Percentiles rank a stretch among this genome's conserved stretches.
Evolutionary conservation across 2,113 vertebrate species (phyloP).

Genomic region (Ceyx melanurus): DNA sequence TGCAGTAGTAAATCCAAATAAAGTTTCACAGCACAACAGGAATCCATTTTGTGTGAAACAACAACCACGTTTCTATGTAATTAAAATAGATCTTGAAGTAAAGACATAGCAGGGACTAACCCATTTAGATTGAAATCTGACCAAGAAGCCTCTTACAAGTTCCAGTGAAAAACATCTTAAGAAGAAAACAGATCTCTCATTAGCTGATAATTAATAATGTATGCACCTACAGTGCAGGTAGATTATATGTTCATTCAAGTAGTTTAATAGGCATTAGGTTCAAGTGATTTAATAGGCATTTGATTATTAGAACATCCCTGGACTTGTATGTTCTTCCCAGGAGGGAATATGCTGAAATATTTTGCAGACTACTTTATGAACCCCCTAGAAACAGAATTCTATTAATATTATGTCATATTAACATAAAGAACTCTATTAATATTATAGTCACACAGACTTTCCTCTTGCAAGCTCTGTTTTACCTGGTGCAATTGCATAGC

Average conservation of each 20-base stretch:
- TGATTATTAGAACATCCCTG: not conserved
- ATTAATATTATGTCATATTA: not conserved
- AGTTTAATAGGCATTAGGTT: too few relatives aligned
- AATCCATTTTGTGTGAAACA: not conserved
- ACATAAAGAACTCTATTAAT: not conserved
- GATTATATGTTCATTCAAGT: not conserved
- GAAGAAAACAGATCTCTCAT: not conserved
- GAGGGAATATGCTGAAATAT: not conserved
- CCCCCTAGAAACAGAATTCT: not conserved
- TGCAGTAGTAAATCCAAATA: not conserved
- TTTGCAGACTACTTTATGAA: not conserved
- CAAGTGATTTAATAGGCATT: not conserved
- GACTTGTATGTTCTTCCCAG: not conserved
- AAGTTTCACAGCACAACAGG: not conserved
- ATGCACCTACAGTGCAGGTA: not conserved
- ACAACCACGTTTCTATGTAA: not conserved
- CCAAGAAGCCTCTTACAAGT: not conserved
- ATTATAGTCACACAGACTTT: not conserved
- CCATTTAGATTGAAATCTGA: not conserved
- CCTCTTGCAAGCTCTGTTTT: constrained; percentile 6
- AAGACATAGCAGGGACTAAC: not conserved
- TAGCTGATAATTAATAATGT: not conserved
- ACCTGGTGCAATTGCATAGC: constrained; percentile 93
- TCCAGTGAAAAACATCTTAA: not conserved
- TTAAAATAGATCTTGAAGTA: not conserved